A percentile compares a stretch with the other conserved stretches of the same genome.
These are phyloP conservation scores for Punctoribates punctum DNA, from an alignment of 2,888 invertebrate species.

Conservation along the genomic window DNA sequence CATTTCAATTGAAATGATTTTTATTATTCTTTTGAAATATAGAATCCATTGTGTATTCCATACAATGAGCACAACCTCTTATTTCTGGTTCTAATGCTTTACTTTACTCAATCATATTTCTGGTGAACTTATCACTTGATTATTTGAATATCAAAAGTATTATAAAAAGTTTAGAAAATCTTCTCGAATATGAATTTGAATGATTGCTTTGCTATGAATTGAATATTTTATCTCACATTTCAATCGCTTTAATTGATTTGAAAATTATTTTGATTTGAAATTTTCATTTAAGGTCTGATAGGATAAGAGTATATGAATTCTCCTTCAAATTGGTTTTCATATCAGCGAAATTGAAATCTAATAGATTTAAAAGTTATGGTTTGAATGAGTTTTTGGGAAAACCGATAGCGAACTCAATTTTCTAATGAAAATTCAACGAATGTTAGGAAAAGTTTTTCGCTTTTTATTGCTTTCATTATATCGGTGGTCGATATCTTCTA, in stretches of 20 bases:
- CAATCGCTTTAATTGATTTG: not conserved
- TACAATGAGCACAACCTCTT: too few relatives aligned
- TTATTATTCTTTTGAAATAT: too few relatives aligned
- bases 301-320: not conserved
- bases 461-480: conserved; percentile 25
- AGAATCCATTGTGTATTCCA: too few relatives aligned
- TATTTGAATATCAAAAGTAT: not conserved
- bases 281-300: not conserved
- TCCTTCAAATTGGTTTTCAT: not conserved
- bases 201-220: not conserved
- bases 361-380: not conserved
- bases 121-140: too few relatives aligned
- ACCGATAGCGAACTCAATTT: not conserved
- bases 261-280: not conserved
- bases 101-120: too few relatives aligned
- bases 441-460: not conserved
- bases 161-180: not conserved
- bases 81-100: too few relatives aligned
- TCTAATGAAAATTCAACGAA: conserved; percentile 19
- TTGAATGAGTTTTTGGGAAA: not conserved
- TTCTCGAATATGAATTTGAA: not conserved
- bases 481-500: not conserved
- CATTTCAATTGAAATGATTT: too few relatives aligned
- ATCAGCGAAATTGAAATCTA: not conserved
- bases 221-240: not conserved